A percentile compares a stretch with the other conserved stretches of the same genome.
phyloP scores from a whole-genome alignment of 2,113 vertebrate genomes.

The Miniopterus natalensis region DNA sequence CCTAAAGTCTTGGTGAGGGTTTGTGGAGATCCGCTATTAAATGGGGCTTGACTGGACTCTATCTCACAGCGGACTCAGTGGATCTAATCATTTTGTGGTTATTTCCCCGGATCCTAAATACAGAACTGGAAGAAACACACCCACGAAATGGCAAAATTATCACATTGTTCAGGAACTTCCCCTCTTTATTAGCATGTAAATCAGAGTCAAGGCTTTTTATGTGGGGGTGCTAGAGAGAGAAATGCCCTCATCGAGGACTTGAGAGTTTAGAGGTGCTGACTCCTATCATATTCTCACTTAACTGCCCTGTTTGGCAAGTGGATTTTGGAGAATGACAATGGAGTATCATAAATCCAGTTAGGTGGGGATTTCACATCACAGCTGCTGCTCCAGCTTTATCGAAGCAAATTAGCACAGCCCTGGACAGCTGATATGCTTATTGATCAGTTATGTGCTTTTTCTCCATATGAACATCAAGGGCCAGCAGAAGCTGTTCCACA shows the following conservation, averaged over 20 bases:
- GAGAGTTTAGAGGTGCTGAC: background rate
- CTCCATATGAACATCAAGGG: background rate
- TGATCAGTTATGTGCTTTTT: background rate
- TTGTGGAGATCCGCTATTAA: background rate
- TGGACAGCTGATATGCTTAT: constrained; percentile 23
- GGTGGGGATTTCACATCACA: constrained; percentile 43
- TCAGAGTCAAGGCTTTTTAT: background rate
- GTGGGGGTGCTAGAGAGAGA: background rate
- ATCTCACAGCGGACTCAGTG: background rate
- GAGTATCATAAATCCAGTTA: constrained; percentile 29
- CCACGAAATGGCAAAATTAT: background rate
- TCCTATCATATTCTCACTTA: background rate
- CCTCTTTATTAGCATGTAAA: background rate
- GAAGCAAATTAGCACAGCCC: constrained; percentile 49
- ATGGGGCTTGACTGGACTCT: background rate
- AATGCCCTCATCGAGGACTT: background rate
- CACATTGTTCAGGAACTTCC: background rate
- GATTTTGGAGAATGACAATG: background rate
- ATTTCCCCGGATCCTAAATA: background rate
- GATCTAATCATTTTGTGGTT: background rate
- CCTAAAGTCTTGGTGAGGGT: background rate
- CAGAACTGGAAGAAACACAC: background rate
- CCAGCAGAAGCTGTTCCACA: background rate
- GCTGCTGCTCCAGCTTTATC: constrained; percentile 60
- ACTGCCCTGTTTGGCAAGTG: constrained; percentile 21